Evolutionary conservation across 2,888 invertebrate species (phyloP).

Genomic region (Conchocele bisecta): DNA sequence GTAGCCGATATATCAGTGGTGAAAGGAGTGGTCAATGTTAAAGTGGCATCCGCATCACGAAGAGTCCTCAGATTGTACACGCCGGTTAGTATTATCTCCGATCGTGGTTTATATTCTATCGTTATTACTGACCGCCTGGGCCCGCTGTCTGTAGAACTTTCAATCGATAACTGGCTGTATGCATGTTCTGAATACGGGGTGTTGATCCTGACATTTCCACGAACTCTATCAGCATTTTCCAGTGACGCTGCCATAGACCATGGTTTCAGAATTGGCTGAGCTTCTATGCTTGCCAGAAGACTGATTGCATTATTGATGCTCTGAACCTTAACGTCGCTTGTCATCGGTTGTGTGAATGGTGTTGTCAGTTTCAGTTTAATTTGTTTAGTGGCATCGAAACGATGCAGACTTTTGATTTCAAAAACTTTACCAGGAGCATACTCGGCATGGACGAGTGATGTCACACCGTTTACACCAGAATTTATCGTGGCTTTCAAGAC

Average conservation of each 20-base stretch:
- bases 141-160: slow-evolving; percentile 7
- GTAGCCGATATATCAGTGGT: slow-evolving; percentile 16
- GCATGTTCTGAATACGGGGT: slow-evolving; percentile 20
- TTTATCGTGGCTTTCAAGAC: slow-evolving; percentile 19
- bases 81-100: slow-evolving; percentile 16
- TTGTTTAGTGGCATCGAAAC: slow-evolving; percentile 39
- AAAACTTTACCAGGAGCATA: slow-evolving; percentile 9
- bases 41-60: slow-evolving; percentile 10
- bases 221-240: slow-evolving; percentile 25
- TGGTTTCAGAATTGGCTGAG: slow-evolving; percentile 26
- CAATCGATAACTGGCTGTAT: slow-evolving; percentile 17
- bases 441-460: too few relatives aligned
- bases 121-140: slow-evolving; percentile 18
- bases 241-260: slow-evolving; percentile 18
- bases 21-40: slow-evolving; percentile 36
- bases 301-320: not conserved
- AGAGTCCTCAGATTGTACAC: slow-evolving; percentile 8
- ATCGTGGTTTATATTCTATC: slow-evolving; percentile 38
- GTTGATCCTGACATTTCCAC: slow-evolving; percentile 33
- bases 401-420: slow-evolving; percentile 29
- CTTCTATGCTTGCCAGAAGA: slow-evolving; percentile 23
- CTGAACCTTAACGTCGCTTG: slow-evolving; percentile 14
- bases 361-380: slow-evolving; percentile 32
- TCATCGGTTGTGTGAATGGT: slow-evolving; percentile 20
- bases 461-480: too few relatives aligned